Evolutionary conservation across 2,797 vertebrate genomes (phyloP), one percentile per base, ranked within the genome.

Genomic region (Synanceia verrucosa): DNA sequence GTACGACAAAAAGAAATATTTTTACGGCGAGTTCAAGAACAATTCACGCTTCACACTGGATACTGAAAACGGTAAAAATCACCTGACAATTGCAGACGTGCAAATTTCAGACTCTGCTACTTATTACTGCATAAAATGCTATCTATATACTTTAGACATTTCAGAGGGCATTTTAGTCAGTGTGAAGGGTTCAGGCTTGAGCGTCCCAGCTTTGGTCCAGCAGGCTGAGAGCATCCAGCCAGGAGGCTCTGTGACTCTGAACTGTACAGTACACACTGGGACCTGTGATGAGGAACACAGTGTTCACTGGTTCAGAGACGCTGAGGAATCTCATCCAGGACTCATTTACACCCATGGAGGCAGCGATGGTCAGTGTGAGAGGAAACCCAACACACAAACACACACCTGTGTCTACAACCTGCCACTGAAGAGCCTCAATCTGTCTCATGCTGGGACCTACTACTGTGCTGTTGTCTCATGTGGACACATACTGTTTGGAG

Each of bases 381-480:
- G 51, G 23, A 79, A 47, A 29, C 12, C 33, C 2, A 12, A 39
- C 9, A 61, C 50, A 44, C 46, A 65, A 9, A 58, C 50, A 31
- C 29, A 78, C n/a, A 58, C 62, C 39, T 78, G 74, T 55, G 39
- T 67, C n/a, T 63, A 70, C 52, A 66, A 53, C 39, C 26, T 74
- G 6, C 39, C 8, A 2, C 16, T 77, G 0, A 1, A 33, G 2
- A 67, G n/a, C 10, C 44, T 86, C 46, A 41, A 10, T 33, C 2
- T 0, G 10, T 69, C 79, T 58, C 44, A 79, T 44, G 26, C 50
- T 63, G 90, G 67, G 19, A 84, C 58, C 47, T 87, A 88, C 70
- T 83, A 77, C 79, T 91, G 90, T 63, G 78, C 87, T 64, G 83
- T 89, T 3, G 81, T 34, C 41, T 69, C 73, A 12, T 90, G 90